Evolutionary conservation across 2,797 vertebrate genomes (phyloP).

Genomic region (Helostoma temminkii): DNA sequence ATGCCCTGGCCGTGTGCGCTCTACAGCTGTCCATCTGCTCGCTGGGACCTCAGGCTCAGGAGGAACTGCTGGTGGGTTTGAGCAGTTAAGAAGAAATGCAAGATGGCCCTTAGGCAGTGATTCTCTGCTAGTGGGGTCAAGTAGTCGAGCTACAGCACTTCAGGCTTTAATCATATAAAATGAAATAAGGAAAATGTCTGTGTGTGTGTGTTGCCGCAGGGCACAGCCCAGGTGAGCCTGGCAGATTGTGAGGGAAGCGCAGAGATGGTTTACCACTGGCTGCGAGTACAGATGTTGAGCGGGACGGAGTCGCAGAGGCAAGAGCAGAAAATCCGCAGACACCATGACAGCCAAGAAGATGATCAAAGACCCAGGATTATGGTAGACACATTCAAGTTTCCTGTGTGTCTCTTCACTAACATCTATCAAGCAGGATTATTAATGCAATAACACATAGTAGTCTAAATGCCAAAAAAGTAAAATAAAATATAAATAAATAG

Average conservation of each 20-base stretch:
- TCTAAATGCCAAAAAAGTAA: too few relatives aligned
- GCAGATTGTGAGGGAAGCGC: conserved; percentile 85
- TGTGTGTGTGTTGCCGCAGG: conserved; percentile 79
- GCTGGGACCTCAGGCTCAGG: conserved; percentile 89
- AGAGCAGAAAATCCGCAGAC: conserved; percentile 77
- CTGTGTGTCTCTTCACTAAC: too few relatives aligned
- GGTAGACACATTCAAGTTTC: conserved; percentile 46
- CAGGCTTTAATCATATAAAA: not conserved
- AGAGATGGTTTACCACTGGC: conserved; percentile 95
- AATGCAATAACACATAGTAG: too few relatives aligned
- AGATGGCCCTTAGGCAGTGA: too few relatives aligned
- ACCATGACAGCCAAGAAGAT: conserved; percentile 78
- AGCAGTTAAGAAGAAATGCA: not conserved
- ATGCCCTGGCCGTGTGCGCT: conserved; percentile 85
- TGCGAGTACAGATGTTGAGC: conserved; percentile 88
- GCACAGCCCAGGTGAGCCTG: conserved; percentile 91
- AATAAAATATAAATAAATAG: too few relatives aligned
- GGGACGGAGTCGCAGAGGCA: conserved; percentile 79
- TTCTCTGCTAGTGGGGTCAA: too few relatives aligned
- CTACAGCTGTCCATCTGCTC: conserved; percentile 93
- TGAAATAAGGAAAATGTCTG: not conserved
- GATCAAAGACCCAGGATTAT: conserved; percentile 65
- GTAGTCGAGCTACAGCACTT: not conserved
- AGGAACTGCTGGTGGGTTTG: conserved; percentile 91
- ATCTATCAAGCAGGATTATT: too few relatives aligned